Evolutionary conservation across 2,797 vertebrate species (phyloP), one percentile per base, ranked within the genome.

Genomic region (Eleutherodactylus coqui): DNA sequence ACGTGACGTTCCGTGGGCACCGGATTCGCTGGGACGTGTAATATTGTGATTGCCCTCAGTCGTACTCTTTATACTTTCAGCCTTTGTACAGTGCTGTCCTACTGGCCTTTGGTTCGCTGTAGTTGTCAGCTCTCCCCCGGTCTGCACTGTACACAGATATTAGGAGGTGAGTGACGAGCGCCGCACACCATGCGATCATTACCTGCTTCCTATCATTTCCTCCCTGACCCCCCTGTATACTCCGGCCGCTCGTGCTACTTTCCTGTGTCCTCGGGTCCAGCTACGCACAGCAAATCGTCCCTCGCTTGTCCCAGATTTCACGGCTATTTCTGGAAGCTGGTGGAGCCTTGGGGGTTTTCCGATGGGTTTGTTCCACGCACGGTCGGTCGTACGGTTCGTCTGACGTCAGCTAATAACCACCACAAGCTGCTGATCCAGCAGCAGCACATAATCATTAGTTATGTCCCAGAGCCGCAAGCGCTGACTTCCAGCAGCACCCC

Each of bases 351-450:
- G 78, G 78, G 80, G 32, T 70, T 82, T 82, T 82, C 80, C 80
- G 49, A 82, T 82, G 47, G 47, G 21, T 82, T 53, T 55, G 64
- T 27, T 72, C 67, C 64, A n/a, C 91, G 87, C 91, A 92, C 90
- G 92, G 91, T 53, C 90, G 92, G 91, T 53, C 91, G 92, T 55
- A 38, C 53, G 34, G 51, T 4, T 4, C 16, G 16, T 47, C 58
- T 87, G 90, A 90, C 90, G 90, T 85, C 90, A 91, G 89, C 90
- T 88, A 91, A 89, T 72, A 78, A 89, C 7, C 64, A 24, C 36
- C 89, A 11, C 64, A 83, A 49, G 84, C 88, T 89, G 82, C 79
- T 82, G 67, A 82, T 73, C 64, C 80, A 53, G 64, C 80, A 51
- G 7, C 53, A 83, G 62, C 58, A 36, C 43, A 43, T 58, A 75